Percentiles rank a stretch among this genome's conserved stretches.
Evolutionary conservation across 2,888 invertebrate genomes (phyloP).

Genomic region (Diaprepes abbreviatus): DNA sequence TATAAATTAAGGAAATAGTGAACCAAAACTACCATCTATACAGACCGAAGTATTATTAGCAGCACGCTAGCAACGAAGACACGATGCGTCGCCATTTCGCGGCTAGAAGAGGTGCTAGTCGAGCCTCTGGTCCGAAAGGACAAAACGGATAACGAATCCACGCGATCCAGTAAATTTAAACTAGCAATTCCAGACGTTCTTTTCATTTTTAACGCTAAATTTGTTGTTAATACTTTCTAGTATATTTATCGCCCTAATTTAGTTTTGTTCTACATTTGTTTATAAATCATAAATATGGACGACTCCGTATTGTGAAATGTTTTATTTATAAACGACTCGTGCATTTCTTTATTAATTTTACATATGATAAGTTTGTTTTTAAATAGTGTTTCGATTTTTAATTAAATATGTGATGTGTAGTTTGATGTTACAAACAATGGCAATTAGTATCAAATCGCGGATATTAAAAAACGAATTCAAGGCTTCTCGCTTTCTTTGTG

Average conservation of each 20-base stretch:
- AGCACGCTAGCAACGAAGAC: conserved; percentile 51
- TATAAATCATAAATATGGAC: conserved; percentile 13
- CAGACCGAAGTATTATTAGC: conserved; percentile 52
- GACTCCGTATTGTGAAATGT: conserved; percentile 15
- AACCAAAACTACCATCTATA: conserved; percentile 20
- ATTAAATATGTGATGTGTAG: neutral
- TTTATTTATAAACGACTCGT: conserved; percentile 16
- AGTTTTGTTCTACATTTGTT: conserved; percentile 17
- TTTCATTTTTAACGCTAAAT: conserved; percentile 11
- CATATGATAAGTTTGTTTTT: conserved; percentile 16
- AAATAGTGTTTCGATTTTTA: neutral
- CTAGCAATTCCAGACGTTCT: conserved; percentile 5
- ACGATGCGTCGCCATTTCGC: conserved; percentile 22
- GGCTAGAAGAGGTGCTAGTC: conserved; percentile 15
- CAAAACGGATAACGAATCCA: conserved; percentile 11
- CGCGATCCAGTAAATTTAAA: conserved; percentile 22
- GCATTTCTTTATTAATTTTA: conserved; percentile 18
- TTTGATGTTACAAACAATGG: neutral
- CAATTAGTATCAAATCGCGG: neutral
- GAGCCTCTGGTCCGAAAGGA: conserved; percentile 3
- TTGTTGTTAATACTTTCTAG: neutral
- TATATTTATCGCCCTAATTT: neutral
- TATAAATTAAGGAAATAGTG: conserved; percentile 4
- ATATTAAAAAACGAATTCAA: neutral
- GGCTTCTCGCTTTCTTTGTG: no score